Percentiles rank a stretch among this genome's conserved stretches.
phyloP scores from a whole-genome alignment of 2,113 vertebrate genomes.

The Psittacus erithacus region DNA sequence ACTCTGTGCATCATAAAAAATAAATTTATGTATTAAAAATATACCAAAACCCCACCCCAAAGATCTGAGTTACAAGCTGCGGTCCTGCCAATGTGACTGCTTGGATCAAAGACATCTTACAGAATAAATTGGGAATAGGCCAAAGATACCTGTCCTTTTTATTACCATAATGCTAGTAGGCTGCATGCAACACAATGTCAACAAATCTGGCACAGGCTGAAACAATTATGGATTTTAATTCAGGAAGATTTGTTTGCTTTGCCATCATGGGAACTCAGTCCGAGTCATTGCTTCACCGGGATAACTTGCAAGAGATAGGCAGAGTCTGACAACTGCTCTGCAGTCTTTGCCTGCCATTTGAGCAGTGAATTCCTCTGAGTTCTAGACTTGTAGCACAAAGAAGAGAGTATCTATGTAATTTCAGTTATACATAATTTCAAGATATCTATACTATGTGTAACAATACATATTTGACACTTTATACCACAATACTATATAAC shows the following conservation, averaged over 20 bases:
- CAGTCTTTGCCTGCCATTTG: neutral
- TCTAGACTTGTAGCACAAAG: neutral
- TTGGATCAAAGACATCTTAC: neutral
- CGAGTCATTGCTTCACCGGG: neutral
- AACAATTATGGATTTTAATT: neutral
- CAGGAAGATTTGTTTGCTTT: neutral
- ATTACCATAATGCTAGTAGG: neutral
- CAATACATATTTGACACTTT: fast-evolving
- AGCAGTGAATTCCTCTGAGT: neutral
- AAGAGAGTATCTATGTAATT: fast-evolving
- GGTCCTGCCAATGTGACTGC: neutral
- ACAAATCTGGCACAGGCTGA: neutral
- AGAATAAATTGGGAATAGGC: neutral
- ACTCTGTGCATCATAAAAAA: neutral
- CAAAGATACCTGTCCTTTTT: neutral
- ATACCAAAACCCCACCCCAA: neutral
- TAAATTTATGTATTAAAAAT: neutral
- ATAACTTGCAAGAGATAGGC: neutral
- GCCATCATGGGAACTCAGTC: neutral
- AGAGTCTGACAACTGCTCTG: neutral
- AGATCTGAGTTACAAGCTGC: neutral
- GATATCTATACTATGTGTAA: neutral
- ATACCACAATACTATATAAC: neutral
- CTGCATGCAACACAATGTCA: neutral
- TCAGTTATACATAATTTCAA: neutral